These are phyloP conservation scores for Anas platyrhynchos DNA, from an alignment of 2,113 vertebrate species.

Conservation along the genomic window DNA sequence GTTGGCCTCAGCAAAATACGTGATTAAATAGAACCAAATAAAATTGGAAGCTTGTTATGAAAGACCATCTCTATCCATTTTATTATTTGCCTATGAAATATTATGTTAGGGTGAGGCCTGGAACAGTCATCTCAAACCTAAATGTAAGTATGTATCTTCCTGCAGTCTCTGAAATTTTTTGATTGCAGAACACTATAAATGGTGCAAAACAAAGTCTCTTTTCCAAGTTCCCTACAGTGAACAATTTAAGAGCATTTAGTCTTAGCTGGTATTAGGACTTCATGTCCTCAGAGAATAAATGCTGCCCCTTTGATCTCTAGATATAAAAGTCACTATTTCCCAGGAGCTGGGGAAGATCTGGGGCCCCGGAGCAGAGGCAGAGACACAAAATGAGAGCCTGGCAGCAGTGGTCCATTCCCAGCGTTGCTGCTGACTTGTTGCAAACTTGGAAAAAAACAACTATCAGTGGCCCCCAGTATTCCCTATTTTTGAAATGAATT, in stretches of 20 bases:
- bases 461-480: not conserved
- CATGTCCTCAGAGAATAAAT: not conserved
- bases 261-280: constrained; percentile 14
- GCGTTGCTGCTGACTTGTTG: not conserved
- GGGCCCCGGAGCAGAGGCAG: not conserved
- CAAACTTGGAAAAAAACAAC: not conserved
- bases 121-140: not conserved
- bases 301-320: constrained; percentile 37
- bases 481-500: not conserved
- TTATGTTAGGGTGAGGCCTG: not conserved
- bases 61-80: not conserved
- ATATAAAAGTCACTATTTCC: constrained; percentile 26
- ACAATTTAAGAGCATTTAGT: constrained; percentile 5
- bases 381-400: rapidly evolving
- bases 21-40: constrained; percentile 18
- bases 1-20: not conserved
- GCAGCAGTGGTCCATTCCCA: not conserved
- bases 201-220: constrained; percentile 23
- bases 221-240: constrained; percentile 50
- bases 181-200: not conserved
- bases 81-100: not conserved
- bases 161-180: constrained; percentile 1
- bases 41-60: constrained; percentile 14
- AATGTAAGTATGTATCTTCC: not conserved
- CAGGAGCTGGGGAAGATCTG: constrained; percentile 3